phyloP scores from a whole-genome alignment of 2,888 invertebrate species.

The Cosmorhoe ocellata region DNA sequence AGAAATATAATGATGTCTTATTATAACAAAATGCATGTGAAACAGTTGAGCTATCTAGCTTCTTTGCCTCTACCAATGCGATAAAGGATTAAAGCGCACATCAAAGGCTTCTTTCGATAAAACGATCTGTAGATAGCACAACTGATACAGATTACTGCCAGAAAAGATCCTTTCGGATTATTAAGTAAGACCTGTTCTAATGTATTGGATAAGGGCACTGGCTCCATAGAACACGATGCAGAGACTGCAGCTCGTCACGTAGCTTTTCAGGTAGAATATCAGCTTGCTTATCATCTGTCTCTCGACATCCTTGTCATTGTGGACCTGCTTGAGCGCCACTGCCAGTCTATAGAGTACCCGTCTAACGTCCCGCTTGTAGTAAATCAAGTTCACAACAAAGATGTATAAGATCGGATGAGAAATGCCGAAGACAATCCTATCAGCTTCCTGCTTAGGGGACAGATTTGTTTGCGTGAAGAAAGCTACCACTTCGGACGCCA shows the following conservation, averaged over 20 bases:
- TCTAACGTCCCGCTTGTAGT: conserved; percentile 25
- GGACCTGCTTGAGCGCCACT: conserved; percentile 26
- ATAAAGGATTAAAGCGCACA: too few relatives aligned
- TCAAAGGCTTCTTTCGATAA: too few relatives aligned
- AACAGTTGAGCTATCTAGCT: too few relatives aligned
- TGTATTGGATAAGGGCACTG: conserved; percentile 18
- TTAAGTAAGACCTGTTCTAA: conserved; percentile 13
- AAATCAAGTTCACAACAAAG: conserved; percentile 18
- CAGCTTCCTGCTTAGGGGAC: conserved; percentile 21
- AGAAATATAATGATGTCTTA: too few relatives aligned
- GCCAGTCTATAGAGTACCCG: conserved; percentile 29
- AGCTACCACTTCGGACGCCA: conserved; percentile 18
- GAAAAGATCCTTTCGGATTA: too few relatives aligned
- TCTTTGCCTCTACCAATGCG: too few relatives aligned
- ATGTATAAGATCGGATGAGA: conserved; percentile 21
- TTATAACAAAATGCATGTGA: too few relatives aligned
- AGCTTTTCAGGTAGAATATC: conserved; percentile 24
- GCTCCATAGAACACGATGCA: conserved; percentile 27
- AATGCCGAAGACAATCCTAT: conserved; percentile 20
- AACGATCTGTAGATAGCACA: too few relatives aligned
- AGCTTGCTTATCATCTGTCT: conserved; percentile 32
- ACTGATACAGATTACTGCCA: too few relatives aligned
- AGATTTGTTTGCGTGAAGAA: conserved; percentile 24
- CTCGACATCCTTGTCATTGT: conserved; percentile 30
- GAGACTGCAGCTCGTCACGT: conserved; percentile 16